Evolutionary conservation across 2,797 vertebrate genomes (phyloP).

Genomic region (Onychomys torridus): DNA sequence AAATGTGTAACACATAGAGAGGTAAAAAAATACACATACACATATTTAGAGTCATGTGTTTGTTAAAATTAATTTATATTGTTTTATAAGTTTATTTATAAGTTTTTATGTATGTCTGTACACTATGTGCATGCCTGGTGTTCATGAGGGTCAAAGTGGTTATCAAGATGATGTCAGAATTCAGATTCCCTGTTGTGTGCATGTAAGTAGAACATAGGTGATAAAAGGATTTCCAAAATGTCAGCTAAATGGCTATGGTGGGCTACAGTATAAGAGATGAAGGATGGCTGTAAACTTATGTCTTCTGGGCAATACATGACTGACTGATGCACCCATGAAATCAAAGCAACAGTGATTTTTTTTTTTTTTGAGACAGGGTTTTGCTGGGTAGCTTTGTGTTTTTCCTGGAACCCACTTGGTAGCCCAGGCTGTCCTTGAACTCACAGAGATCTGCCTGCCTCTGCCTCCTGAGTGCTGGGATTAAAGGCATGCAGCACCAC

Average conservation of each 20-base stretch:
- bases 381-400: too few relatives aligned
- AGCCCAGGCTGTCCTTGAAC: too few relatives aligned
- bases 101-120: background rate
- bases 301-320: background rate
- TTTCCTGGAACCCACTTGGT: too few relatives aligned
- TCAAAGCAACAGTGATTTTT: background rate
- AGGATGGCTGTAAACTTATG: background rate
- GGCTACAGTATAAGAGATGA: background rate
- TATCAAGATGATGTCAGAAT: background rate
- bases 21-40: background rate
- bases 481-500: too few relatives aligned
- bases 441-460: too few relatives aligned
- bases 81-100: background rate
- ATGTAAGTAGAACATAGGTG: background rate
- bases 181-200: background rate
- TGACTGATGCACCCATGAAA: background rate
- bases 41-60: background rate
- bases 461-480: too few relatives aligned
- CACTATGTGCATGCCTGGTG: background rate
- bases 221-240: background rate
- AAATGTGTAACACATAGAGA: background rate
- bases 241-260: background rate
- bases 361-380: too few relatives aligned
- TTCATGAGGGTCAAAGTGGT: background rate
- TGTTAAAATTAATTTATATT: background rate